phyloP scores from a whole-genome alignment of 2,888 invertebrate genomes.

The Eupeodes luniger region DNA sequence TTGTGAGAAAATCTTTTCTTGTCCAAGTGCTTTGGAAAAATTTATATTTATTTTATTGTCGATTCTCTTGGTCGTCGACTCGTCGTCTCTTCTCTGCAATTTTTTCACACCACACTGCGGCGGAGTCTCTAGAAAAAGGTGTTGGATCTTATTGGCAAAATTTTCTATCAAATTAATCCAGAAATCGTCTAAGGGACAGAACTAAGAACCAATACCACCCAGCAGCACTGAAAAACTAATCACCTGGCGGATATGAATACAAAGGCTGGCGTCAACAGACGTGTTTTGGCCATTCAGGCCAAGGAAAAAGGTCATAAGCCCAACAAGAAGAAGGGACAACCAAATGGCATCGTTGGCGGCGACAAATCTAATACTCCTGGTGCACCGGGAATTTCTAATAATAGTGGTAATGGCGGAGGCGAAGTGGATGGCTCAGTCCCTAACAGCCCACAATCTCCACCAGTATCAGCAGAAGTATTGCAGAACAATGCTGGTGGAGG shows the following conservation, averaged over 20 bases:
- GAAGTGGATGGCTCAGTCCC: slow-evolving; percentile 66
- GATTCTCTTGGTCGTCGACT: slow-evolving; percentile 52
- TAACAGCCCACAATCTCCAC: slow-evolving; percentile 71
- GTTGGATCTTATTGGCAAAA: slow-evolving; percentile 49
- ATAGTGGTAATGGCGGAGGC: slow-evolving; percentile 80
- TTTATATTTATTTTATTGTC: slow-evolving; percentile 56
- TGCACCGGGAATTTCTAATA: slow-evolving; percentile 82
- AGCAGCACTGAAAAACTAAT: slow-evolving; percentile 54
- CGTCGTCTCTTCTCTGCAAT: slow-evolving; percentile 68
- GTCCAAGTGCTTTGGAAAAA: slow-evolving; percentile 55
- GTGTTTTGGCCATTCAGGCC: slow-evolving; percentile 95
- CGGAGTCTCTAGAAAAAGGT: slow-evolving; percentile 60
- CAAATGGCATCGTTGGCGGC: slow-evolving; percentile 84
- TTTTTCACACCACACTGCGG: slow-evolving; percentile 67
- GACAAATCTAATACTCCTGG: slow-evolving; percentile 76
- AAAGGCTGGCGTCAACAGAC: slow-evolving; percentile 95
- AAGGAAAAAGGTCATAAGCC: slow-evolving; percentile 96
- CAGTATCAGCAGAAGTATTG: slow-evolving; percentile 65
- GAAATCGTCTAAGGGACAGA: slow-evolving; percentile 32
- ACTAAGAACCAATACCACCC: slow-evolving; percentile 34
- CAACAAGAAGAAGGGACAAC: slow-evolving; percentile 92
- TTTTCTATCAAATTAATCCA: slow-evolving; percentile 52
- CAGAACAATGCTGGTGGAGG: slow-evolving; percentile 69
- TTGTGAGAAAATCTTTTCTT: slow-evolving; percentile 63
- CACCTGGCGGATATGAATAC: slow-evolving; percentile 88